A percentile compares a stretch with the other conserved stretches of the same genome.
Evolutionary conservation across 2,113 vertebrate genomes (phyloP).

Genomic region (Mustelus asterias): DNA sequence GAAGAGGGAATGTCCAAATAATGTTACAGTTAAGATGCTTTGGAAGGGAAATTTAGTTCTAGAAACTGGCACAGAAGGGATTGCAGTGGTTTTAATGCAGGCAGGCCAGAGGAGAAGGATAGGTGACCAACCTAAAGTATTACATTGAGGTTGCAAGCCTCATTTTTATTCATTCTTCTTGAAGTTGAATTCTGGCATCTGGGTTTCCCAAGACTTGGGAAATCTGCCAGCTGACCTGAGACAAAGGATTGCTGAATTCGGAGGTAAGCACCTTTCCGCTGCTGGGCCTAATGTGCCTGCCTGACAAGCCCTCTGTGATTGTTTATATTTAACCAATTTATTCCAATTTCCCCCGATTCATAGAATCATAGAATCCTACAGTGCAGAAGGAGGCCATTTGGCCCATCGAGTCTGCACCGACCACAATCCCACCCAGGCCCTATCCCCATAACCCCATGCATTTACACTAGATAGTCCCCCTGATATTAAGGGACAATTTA

Average conservation of each 20-base stretch:
- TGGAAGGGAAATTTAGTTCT: not conserved
- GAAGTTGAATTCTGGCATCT: not conserved
- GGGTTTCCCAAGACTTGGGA: not conserved
- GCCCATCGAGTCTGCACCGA: too few species aligned
- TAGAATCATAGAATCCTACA: too few species aligned
- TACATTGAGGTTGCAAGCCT: not conserved
- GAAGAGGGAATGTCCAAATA: not conserved
- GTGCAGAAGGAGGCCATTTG: too few species aligned
- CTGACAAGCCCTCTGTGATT: not conserved
- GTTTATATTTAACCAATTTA: too few species aligned
- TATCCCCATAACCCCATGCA: too few species aligned
- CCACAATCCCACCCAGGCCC: too few species aligned
- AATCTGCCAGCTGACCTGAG: not conserved
- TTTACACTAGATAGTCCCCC: too few species aligned
- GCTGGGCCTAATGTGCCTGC: not conserved
- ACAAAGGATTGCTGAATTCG: not conserved
- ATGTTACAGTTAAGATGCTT: not conserved
- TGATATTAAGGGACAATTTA: too few species aligned
- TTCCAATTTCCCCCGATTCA: not conserved
- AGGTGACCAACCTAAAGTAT: not conserved
- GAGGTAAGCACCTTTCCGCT: not conserved
- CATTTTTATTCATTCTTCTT: not conserved
- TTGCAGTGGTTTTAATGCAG: not conserved
- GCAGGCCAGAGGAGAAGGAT: not conserved
- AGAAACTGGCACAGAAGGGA: not conserved